phyloP scores from a whole-genome alignment of 2,113 vertebrate genomes.

The Cygnus atratus region DNA sequence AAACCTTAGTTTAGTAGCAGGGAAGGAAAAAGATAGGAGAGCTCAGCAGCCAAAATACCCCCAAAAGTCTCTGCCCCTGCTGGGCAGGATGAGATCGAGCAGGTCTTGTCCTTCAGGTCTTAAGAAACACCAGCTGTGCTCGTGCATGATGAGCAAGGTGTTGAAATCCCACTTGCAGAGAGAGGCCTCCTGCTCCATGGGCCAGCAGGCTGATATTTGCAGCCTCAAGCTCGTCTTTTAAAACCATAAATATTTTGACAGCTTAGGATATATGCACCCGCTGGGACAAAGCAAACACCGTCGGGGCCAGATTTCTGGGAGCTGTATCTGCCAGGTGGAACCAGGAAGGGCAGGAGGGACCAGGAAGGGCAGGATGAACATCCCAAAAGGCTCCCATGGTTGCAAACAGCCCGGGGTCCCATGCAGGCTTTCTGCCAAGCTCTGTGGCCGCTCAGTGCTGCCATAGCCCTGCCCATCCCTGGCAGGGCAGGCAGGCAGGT shows the following conservation, averaged over 20 bases:
- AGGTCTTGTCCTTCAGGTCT: neutral
- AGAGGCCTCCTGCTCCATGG: neutral
- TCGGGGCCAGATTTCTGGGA: neutral
- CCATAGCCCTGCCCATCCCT: too few relatives aligned
- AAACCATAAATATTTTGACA: neutral
- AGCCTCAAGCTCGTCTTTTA: neutral
- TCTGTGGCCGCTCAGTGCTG: too few relatives aligned
- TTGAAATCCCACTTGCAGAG: neutral
- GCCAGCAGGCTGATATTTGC: neutral
- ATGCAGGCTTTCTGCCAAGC: too few relatives aligned
- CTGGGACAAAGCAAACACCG: neutral
- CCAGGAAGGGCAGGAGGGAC: too few relatives aligned
- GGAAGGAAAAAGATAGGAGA: neutral
- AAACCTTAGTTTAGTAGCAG: neutral
- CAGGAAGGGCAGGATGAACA: neutral
- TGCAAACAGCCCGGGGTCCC: neutral
- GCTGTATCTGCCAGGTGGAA: neutral
- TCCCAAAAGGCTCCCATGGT: neutral
- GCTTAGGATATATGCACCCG: neutral
- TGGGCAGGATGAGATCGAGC: neutral
- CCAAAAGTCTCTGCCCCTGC: neutral
- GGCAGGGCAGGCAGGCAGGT: too few relatives aligned
- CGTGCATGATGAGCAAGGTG: neutral
- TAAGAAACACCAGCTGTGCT: rapidly evolving
- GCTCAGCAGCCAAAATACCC: neutral